Base-by-base conservation (phyloP, 2,113 vertebrate species). In the Triplophysa rosa region DNA sequence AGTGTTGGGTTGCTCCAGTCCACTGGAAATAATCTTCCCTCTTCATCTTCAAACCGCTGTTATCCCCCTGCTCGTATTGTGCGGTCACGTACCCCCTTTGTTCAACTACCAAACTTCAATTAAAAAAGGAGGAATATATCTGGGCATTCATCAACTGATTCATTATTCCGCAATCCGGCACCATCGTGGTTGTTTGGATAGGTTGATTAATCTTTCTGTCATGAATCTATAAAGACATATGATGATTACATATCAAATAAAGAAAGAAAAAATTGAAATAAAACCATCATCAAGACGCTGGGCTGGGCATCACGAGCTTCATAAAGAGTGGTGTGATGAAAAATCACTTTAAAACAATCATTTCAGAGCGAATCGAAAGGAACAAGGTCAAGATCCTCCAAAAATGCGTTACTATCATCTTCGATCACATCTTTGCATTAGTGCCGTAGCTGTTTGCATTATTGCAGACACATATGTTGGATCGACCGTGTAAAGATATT, bases 191-290 rank as follows among this genome's bases (percentile, higher is more conserved):
- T 85, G 87, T 89, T 86, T 68, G 85, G 83, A 86, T 87, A 85
- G 88, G 82, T 85, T 86, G 86, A 92, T 91, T 89, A 90, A 92
- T 92, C 88, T 89, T 85, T 87, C 88, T 89, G 89, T 91, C 90
- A 89, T 78, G 62, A 64, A 86, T 87, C 75, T 81, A 87, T 90
- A 87, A 91, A 90, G 89, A 92, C 89, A 47, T 88, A 92, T 90
- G 83, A 86, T 86, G 86, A 84, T 89, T 89, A 88, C 86, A 88
- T 84, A 84, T 47, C 79, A 83, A 70, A 65, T 72, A 77, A 69
- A 77, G 40, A 58, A 17, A 8, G 19, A 71, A 37, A 68, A 56
- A 58, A 13, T 2, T 11, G 3, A 58, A 66, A 75, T 37, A 40
- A 67, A 10, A 17, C 47, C 33, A 37, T 81, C n/a, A 70, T 19